Evolutionary conservation across 1,140 invertebrate species (phyloP).

Genomic region (Agrypnia vestita): DNA sequence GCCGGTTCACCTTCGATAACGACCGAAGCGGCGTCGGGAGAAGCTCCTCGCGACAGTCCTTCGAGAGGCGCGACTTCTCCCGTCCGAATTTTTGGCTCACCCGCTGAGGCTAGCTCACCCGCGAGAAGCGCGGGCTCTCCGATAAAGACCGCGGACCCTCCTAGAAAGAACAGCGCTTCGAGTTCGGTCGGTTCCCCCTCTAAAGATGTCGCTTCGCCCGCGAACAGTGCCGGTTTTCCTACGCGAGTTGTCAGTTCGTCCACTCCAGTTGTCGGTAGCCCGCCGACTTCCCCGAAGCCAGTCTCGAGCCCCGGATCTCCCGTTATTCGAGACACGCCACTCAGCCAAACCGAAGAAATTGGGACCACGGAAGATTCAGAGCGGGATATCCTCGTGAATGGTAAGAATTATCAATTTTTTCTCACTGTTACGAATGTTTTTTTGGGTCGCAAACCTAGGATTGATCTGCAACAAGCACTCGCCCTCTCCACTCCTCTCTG

Average conservation of each 20-base stretch:
- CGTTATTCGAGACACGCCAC: not conserved
- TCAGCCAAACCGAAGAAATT: not conserved
- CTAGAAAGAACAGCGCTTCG: constrained; percentile 1
- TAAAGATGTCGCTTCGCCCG: not conserved
- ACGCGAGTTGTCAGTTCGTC: not conserved
- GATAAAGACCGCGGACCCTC: not conserved
- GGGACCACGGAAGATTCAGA: not conserved
- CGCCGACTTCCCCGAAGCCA: not conserved
- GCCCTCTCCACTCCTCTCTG: no score
- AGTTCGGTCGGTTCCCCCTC: not conserved
- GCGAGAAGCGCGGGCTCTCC: constrained; percentile 7
- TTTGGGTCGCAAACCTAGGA: no score
- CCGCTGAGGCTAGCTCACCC: constrained; percentile 1
- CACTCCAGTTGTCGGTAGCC: not conserved
- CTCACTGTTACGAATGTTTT: no score
- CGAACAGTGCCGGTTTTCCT: constrained; percentile 11
- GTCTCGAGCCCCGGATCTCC: constrained; percentile 7
- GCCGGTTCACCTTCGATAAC: constrained; percentile 5
- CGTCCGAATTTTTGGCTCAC: constrained; percentile 14
- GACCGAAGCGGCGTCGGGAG: not conserved
- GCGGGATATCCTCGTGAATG: constrained; percentile 14
- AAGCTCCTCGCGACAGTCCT: constrained; percentile 1
- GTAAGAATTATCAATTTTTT: not conserved
- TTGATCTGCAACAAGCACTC: no score
- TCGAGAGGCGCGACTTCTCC: not conserved